Conservation (phyloP, 2,888 invertebrate species). For the Parapristionchus giblindavisi region DNA sequence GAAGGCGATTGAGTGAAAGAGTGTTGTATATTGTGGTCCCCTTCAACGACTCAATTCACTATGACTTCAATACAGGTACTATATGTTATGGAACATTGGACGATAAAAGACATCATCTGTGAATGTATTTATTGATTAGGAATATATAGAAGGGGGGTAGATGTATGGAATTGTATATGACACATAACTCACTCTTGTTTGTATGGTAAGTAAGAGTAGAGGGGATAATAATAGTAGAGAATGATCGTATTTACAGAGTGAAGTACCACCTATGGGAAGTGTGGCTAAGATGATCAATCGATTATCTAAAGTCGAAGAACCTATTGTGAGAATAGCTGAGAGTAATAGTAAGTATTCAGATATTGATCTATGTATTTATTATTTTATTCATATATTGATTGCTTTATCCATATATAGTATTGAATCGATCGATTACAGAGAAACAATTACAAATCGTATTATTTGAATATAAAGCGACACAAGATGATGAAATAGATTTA, state of each 20-base stretch:
- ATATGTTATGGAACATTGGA: too few species aligned
- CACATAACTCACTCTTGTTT: too few species aligned
- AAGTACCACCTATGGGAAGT: conserved; percentile 48
- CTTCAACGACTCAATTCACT: too few species aligned
- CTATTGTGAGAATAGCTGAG: conserved; percentile 1
- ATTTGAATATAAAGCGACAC: conserved; percentile 82
- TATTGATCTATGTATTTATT: background rate
- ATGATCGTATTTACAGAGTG: conserved; percentile 42
- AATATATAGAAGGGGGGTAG: too few species aligned
- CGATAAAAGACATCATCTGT: too few species aligned
- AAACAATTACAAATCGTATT: conserved; percentile 42
- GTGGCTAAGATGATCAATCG: conserved; percentile 55
- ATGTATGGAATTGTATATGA: too few species aligned
- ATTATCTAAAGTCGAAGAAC: conserved; percentile 41
- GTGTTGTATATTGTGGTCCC: too few species aligned
- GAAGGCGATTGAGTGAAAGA: too few species aligned
- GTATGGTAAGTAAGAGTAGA: too few species aligned
- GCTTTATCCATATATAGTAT: background rate
- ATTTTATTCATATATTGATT: background rate
- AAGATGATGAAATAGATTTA: conserved; percentile 89
- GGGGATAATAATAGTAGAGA: too few species aligned
- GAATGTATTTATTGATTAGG: too few species aligned
- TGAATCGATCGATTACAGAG: conserved; percentile 1
- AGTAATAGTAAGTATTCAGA: background rate
- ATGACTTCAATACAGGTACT: too few species aligned